Evolutionary conservation across 2,797 vertebrate species (phyloP).

Genomic region (Sorex maritimensis): DNA sequence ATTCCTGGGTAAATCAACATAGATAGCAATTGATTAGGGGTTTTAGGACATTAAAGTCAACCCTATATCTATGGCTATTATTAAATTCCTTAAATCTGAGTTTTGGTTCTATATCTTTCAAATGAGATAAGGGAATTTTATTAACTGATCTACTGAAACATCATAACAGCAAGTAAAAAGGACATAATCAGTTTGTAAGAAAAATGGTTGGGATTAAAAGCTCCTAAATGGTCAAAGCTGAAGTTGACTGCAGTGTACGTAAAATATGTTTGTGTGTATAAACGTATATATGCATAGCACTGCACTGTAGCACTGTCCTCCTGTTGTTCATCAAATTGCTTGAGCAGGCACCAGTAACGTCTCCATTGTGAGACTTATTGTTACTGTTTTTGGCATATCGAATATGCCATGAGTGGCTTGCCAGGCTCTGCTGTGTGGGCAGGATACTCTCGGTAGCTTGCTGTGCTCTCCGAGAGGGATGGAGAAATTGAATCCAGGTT

Average conservation of each 20-base stretch:
- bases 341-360: too few relatives aligned
- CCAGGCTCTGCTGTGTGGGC: too few relatives aligned
- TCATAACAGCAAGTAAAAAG: background rate
- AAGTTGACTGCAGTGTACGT: background rate
- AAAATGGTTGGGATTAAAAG: background rate
- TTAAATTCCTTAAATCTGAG: background rate
- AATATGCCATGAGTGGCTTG: too few relatives aligned
- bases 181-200: background rate
- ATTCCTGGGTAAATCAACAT: background rate
- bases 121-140: background rate
- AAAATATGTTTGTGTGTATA: too few relatives aligned
- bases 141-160: background rate
- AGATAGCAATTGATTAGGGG: background rate
- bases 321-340: too few relatives aligned
- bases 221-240: background rate
- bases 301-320: too few relatives aligned
- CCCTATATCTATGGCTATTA: background rate
- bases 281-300: background rate
- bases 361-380: too few relatives aligned
- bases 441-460: too few relatives aligned
- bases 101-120: conserved; percentile 8
- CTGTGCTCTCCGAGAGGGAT: too few relatives aligned
- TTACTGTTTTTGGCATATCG: too few relatives aligned
- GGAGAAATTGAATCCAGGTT: too few relatives aligned
- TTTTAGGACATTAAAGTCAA: background rate